These are phyloP conservation scores for Nebria brevicollis DNA, from an alignment of 2,888 invertebrate species.

Conservation along the genomic window DNA sequence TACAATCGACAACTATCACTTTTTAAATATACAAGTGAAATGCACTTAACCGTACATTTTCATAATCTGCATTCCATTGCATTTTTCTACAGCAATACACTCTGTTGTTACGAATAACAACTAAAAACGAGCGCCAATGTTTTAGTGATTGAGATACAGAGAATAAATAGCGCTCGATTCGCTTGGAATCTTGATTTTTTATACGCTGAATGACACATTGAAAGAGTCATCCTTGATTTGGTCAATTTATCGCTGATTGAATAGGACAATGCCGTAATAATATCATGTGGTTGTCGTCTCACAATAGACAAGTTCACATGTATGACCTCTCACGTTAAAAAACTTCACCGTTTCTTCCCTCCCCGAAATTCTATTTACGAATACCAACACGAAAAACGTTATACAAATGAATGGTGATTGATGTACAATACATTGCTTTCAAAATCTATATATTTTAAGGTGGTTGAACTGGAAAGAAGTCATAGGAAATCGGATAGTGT, in stretches of 20 bases:
- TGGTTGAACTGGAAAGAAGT: no score
- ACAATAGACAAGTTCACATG: not conserved
- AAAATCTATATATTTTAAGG: no score
- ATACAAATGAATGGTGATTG: not conserved
- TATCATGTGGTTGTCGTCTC: not conserved
- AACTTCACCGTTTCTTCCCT: not conserved
- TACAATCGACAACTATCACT: not conserved
- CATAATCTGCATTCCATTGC: no score
- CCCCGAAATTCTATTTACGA: not conserved
- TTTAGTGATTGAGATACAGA: no score
- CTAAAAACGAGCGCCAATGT: no score
- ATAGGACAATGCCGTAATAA: slow-evolving; percentile 22
- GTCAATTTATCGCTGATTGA: slow-evolving; percentile 37
- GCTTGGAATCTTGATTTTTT: slow-evolving; percentile 34
- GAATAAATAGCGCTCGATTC: not conserved
- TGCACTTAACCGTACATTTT: no score
- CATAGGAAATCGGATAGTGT: no score
- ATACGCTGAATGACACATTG: slow-evolving; percentile 26
- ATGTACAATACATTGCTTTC: no score
- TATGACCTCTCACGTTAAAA: not conserved
- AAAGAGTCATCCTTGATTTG: slow-evolving; percentile 24
- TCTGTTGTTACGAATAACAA: no score
- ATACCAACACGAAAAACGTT: not conserved
- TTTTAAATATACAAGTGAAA: no score
- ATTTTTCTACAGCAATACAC: no score